Evolutionary conservation across 2,888 invertebrate species (phyloP).

Genomic region (Dascillus cervinus): DNA sequence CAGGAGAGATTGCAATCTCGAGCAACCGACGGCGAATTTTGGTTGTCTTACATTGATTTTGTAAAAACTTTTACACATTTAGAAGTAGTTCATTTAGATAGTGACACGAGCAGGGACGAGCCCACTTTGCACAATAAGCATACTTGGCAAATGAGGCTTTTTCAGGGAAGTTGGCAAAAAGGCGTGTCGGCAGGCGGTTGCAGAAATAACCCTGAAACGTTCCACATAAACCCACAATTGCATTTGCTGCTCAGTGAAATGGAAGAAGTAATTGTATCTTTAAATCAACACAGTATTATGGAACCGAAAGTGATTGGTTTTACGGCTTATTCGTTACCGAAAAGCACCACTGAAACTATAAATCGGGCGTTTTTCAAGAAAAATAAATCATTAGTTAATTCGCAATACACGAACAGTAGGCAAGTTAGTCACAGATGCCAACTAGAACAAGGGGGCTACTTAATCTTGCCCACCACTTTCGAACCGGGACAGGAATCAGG

Average conservation of each 20-base stretch:
- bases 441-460: slow-evolving; percentile 72
- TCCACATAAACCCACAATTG: slow-evolving; percentile 88
- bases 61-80: slow-evolving; percentile 72
- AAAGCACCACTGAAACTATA: slow-evolving; percentile 65
- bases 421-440: slow-evolving; percentile 64
- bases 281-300: slow-evolving; percentile 84
- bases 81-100: slow-evolving; percentile 80
- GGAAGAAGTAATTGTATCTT: slow-evolving; percentile 75
- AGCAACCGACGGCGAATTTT: slow-evolving; percentile 39
- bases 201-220: slow-evolving; percentile 82
- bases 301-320: slow-evolving; percentile 92
- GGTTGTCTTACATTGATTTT: slow-evolving; percentile 79
- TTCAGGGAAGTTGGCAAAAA: slow-evolving; percentile 78
- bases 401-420: slow-evolving; percentile 85
- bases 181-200: slow-evolving; percentile 89
- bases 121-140: slow-evolving; percentile 67
- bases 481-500: slow-evolving; percentile 85
- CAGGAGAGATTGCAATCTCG: slow-evolving; percentile 61
- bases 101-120: slow-evolving; percentile 80
- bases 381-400: slow-evolving; percentile 79
- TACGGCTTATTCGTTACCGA: slow-evolving; percentile 70
- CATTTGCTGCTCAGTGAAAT: slow-evolving; percentile 70
- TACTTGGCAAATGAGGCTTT: slow-evolving; percentile 82
- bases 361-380: slow-evolving; percentile 76
- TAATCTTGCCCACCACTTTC: slow-evolving; percentile 84